Evolutionary conservation across 2,888 invertebrate genomes (phyloP).

Genomic region (Reticulitermes lucifugus): DNA sequence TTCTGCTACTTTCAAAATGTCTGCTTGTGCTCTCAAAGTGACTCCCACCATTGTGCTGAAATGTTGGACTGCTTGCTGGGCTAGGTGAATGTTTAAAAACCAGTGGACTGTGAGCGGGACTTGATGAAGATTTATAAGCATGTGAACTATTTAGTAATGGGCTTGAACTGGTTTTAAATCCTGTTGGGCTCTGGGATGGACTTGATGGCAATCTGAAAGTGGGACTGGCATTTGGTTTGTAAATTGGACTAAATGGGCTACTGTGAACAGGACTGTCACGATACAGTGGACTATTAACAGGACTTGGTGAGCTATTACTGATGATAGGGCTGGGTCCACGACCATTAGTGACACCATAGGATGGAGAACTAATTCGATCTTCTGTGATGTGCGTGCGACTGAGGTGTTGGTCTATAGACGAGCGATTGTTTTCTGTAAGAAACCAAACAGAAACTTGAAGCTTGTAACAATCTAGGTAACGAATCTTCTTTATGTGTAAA

Average conservation of each 20-base stretch:
- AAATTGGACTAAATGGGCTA: conserved; percentile 46
- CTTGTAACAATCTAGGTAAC: too few relatives aligned
- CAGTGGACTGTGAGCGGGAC: conserved; percentile 36
- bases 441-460: too few relatives aligned
- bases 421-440: conserved; percentile 45
- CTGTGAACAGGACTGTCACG: conserved; percentile 41
- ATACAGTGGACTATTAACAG: conserved; percentile 43
- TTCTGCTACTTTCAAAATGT: conserved; percentile 30
- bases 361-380: conserved; percentile 48
- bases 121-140: conserved; percentile 19
- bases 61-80: conserved; percentile 46
- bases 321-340: conserved; percentile 47
- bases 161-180: conserved; percentile 31
- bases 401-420: conserved; percentile 50
- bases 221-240: conserved; percentile 37
- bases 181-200: conserved; percentile 32
- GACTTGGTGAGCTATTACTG: conserved; percentile 47
- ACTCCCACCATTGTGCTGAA: conserved; percentile 42
- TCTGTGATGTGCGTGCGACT: conserved; percentile 51
- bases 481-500: too few relatives aligned
- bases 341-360: conserved; percentile 48
- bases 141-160: conserved; percentile 8
- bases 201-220: conserved; percentile 24
- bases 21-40: conserved; percentile 39
- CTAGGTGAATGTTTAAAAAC: conserved; percentile 41